Conservation (phyloP, 2,113 vertebrate genomes). For the Menidia beryllina region DNA sequence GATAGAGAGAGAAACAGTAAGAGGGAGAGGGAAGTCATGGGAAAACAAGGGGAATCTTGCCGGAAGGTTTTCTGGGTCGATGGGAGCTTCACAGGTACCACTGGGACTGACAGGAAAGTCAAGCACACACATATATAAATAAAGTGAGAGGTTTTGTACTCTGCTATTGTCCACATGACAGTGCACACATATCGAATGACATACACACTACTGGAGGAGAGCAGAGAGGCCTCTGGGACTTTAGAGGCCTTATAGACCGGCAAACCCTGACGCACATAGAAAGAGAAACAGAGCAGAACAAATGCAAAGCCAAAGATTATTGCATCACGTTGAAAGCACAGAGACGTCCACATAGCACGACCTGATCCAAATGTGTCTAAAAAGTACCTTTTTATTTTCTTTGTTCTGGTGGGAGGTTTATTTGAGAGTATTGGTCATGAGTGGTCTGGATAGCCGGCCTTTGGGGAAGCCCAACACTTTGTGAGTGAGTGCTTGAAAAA, state of each 20-base stretch:
- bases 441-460: no score
- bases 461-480: no score
- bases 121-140: background rate
- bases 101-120: slow-evolving; percentile 40
- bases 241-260: slow-evolving; percentile 11
- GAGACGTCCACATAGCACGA: background rate
- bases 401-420: no score
- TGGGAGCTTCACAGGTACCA: slow-evolving; percentile 27
- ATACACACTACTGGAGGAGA: slow-evolving; percentile 4
- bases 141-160: background rate
- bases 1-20: background rate
- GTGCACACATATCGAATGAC: background rate
- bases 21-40: background rate
- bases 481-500: no score
- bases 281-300: slow-evolving; percentile 20
- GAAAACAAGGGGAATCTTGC: slow-evolving; percentile 25
- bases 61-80: slow-evolving; percentile 57
- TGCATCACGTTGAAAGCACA: background rate
- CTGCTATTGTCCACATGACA: background rate
- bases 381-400: no score
- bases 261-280: slow-evolving; percentile 3
- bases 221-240: slow-evolving; percentile 11
- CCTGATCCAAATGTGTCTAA: background rate
- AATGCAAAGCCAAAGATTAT: slow-evolving; percentile 18
- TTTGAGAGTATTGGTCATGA: no score